Conservation (phyloP, 2,113 vertebrate genomes). For the Octodon degus region DNA sequence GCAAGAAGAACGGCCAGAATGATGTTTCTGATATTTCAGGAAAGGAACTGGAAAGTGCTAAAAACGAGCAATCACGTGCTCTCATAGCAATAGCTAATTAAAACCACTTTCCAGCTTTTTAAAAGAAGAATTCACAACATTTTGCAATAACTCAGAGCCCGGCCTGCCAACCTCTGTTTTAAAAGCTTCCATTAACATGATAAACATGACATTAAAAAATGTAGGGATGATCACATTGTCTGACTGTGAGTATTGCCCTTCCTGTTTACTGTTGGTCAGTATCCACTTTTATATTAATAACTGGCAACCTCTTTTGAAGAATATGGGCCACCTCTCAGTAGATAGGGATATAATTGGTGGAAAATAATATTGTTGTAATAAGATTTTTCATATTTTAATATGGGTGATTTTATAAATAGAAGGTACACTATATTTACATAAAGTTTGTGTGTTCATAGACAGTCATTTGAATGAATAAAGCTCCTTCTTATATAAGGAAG, state of each 20-base stretch:
- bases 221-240: neutral
- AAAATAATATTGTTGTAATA: neutral
- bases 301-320: neutral
- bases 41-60: neutral
- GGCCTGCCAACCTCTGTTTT: neutral
- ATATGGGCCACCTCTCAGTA: neutral
- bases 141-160: neutral
- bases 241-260: too few species aligned
- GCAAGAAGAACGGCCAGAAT: neutral
- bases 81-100: neutral
- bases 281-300: neutral
- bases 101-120: neutral
- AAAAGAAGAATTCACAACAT: neutral
- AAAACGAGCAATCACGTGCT: accelerated
- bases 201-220: neutral
- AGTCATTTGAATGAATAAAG: neutral
- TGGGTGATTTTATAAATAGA: neutral
- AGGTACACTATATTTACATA: neutral
- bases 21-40: neutral
- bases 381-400: neutral
- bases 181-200: neutral
- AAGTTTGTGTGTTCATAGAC: neutral
- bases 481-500: neutral
- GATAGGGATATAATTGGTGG: neutral
- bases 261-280: neutral